Percentiles rank a stretch among this genome's conserved stretches.
Conservation (phyloP, 2,888 invertebrate species). For the Trissolcus japonicus region DNA sequence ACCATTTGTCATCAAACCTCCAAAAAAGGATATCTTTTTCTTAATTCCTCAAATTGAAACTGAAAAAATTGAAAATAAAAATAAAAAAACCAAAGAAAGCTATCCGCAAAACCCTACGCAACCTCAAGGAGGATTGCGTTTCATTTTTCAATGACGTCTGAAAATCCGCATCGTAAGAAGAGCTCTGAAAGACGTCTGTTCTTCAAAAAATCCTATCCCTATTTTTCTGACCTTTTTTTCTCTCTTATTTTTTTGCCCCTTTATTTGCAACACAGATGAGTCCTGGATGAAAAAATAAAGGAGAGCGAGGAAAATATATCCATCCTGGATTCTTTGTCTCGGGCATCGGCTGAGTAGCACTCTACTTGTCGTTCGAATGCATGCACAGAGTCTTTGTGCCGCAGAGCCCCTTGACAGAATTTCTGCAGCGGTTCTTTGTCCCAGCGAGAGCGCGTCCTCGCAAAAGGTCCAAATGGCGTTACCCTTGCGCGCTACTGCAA, state of each 20-base stretch:
- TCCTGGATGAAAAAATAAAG: constrained; percentile 34
- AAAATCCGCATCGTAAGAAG: too few relatives aligned
- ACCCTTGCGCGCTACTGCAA: constrained; percentile 11
- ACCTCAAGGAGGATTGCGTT: too few relatives aligned
- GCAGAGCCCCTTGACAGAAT: constrained; percentile 44
- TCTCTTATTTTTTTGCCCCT: background rate
- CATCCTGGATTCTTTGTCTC: constrained; percentile 42
- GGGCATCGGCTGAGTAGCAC: constrained; percentile 40
- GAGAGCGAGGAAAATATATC: constrained; percentile 34
- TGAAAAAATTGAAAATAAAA: too few relatives aligned
- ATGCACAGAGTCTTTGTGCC: constrained; percentile 41
- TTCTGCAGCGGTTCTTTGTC: constrained; percentile 42
- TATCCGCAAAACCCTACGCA: too few relatives aligned
- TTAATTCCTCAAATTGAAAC: background rate
- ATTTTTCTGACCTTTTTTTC: constrained; percentile 14
- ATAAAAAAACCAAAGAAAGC: too few relatives aligned
- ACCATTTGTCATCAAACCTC: too few relatives aligned
- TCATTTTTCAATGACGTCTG: too few relatives aligned
- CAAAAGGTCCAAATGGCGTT: constrained; percentile 44
- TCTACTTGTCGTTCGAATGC: constrained; percentile 40
- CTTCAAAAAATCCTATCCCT: too few relatives aligned
- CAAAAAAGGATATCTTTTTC: background rate
- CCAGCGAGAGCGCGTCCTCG: constrained; percentile 25
- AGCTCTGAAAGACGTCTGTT: too few relatives aligned
- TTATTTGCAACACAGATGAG: constrained; percentile 39